Base-by-base conservation (phyloP, 1,140 invertebrate species). In the Formica exsecta region DNA sequence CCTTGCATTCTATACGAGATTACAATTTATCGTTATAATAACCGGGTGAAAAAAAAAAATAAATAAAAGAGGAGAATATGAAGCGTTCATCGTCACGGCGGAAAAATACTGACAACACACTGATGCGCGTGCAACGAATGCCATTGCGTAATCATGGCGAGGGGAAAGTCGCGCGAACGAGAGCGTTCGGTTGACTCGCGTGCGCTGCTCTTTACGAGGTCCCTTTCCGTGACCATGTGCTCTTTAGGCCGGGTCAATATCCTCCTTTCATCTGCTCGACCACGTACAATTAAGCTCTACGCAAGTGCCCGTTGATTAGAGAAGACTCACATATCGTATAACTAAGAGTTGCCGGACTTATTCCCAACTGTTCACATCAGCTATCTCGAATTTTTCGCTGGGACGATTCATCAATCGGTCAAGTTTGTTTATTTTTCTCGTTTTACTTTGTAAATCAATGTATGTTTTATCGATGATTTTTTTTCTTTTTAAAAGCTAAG, bases 211-310 rank as follows among this genome's bases (percentile, higher is more conserved):
- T 90, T 85, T 90, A 81, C 80, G 88, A 87, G 88, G 75, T 90
- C 86, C 83, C 89, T 90, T 90, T 90, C 86, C 89, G 89, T 88
- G 89, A 88, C 89, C 89, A 90, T 90, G 89, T 90, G 86, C 89
- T 90, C 89, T 90, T 90, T 86, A 84, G 76, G 59, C 65, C 86
- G 86, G 89, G 89, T 90, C 89, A 90, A 90, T 90, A 90, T 90
- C 89, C 88, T 87, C 76, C 89, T 90, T 85, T 90, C 89, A 85
- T 90, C 88, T 81, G 59, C 80, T 87, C 84, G 86, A 75, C 85
- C 68, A 66, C 64, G 54, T 85, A 85, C 79, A 85, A 90, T 90
- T 89, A 90, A 90, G 25, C 59, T 38, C 29, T 70, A 74, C 79
- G 88, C 87, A 81, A 89, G 88, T 85, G 85, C 62, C 66, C 79